Conservation (phyloP, 2,888 invertebrate species). For the Chrysina gloriosa region DNA sequence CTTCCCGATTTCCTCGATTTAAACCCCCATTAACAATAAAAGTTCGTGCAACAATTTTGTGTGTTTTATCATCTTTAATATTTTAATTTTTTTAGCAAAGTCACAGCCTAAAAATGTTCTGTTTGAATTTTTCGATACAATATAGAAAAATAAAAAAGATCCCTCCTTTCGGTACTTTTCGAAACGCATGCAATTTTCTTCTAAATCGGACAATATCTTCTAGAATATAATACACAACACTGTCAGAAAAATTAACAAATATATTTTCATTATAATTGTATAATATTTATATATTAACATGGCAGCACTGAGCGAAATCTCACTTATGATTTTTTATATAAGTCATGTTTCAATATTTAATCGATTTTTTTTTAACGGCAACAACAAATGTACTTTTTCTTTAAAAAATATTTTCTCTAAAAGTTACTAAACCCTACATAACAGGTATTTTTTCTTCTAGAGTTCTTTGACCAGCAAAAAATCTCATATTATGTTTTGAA, state of each 20-base stretch:
- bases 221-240: constrained; percentile 39
- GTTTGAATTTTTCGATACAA: constrained; percentile 5
- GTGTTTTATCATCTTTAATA: not conserved
- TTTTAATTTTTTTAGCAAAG: too few species aligned
- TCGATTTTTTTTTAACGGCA: constrained; percentile 13
- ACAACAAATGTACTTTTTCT: constrained; percentile 31
- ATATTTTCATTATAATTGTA: constrained; percentile 35
- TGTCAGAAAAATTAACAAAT: constrained; percentile 38
- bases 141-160: not conserved
- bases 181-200: constrained; percentile 14
- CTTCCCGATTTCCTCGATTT: too few species aligned
- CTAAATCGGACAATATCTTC: constrained; percentile 22
- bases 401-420: constrained; percentile 41
- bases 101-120: constrained; percentile 46
- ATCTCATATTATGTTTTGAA: not conserved
- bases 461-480: not conserved
- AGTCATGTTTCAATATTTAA: constrained; percentile 5
- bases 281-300: constrained; percentile 44
- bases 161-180: not conserved
- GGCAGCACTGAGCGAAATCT: constrained; percentile 53
- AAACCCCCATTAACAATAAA: not conserved
- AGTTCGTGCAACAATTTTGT: not conserved
- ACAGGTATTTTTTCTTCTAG: constrained; percentile 24
- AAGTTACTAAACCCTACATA: constrained; percentile 38
- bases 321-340: constrained; percentile 44